Evolutionary conservation across 2,797 vertebrate genomes (phyloP), one percentile per base, ranked within the genome.

Genomic region (Columba guinea): DNA sequence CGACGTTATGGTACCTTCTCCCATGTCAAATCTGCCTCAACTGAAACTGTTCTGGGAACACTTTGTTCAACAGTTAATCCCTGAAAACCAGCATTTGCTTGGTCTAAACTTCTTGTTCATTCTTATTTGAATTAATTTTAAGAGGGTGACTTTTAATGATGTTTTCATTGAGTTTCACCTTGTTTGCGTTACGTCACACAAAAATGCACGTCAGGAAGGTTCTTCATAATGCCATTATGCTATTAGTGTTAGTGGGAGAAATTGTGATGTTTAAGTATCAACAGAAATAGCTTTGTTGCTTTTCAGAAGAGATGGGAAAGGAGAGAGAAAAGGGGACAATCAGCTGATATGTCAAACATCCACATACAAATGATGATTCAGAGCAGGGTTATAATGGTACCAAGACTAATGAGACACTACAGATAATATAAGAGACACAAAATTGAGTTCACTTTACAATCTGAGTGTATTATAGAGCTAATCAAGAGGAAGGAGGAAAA

Each of bases 401-500:
- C 20, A 13, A 96, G 68, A 68, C 58, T 93, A 89, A 94, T 75
- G 75, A 87, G 93, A 92, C 75, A 68, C 86, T 90, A 85, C 75
- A 95, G 92, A 92, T 87, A 94, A 94, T 70, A 51, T 14, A 14
- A 84, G 64, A 79, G 62, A 78, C 44, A 39, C 34, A 85, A 95
- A 95, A 87, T 30, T 13, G 68, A 95, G 64, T 71, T 94, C 62
- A 37, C 59, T 96, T 92, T 87, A 95, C 62, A 91, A 44, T 87
- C 84, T 75, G 84, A 85, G 77, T 78, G 34, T 87, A 90, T 92
- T 83, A 75, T 16, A 81, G 78, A 94, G 68, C 77, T 94, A 93
- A 96, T 89, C 86, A 89, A 90, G 91, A 78, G 87, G 84, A 87
- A 92, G 71, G 68, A 90, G 65, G 58, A 93, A 94, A 96, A 94